Percentiles rank a stretch among this genome's conserved stretches.
Conservation (phyloP, 2,888 invertebrate genomes). For the Drosophila pullipes region DNA sequence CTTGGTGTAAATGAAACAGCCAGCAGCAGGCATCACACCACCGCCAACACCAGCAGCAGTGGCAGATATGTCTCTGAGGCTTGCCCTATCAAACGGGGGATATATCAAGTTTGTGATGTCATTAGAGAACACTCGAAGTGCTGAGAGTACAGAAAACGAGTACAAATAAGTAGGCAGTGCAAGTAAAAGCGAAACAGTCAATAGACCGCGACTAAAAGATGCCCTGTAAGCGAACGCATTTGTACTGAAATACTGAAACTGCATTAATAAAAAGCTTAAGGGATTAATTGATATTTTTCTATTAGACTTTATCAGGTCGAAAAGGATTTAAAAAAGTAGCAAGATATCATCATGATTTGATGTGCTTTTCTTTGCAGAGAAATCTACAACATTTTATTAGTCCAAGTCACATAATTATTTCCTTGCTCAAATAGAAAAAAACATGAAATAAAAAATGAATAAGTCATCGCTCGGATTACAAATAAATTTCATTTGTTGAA, state of each 20-base stretch:
- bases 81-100: constrained; percentile 42
- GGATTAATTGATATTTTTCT: background rate
- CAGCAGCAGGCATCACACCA: constrained; percentile 29
- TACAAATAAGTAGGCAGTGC: background rate
- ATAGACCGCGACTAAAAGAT: background rate
- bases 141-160: constrained; percentile 6
- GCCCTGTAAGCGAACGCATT: background rate
- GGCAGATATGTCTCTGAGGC: constrained; percentile 26
- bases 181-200: background rate
- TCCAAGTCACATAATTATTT: background rate
- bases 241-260: background rate
- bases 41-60: background rate
- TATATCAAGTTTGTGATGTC: constrained; percentile 54
- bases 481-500: background rate
- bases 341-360: background rate
- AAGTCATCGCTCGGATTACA: background rate
- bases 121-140: constrained; percentile 40
- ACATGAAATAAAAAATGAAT: background rate
- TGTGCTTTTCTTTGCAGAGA: background rate
- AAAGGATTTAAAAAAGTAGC: background rate
- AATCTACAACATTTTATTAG: background rate
- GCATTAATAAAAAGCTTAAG: background rate
- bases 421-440: too few relatives aligned
- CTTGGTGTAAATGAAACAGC: constrained; percentile 61
- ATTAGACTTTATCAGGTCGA: background rate